A percentile compares a stretch with the other conserved stretches of the same genome.
These are phyloP conservation scores for Sialis lutaria DNA, from an alignment of 2,888 invertebrate species.

Conservation along the genomic window DNA sequence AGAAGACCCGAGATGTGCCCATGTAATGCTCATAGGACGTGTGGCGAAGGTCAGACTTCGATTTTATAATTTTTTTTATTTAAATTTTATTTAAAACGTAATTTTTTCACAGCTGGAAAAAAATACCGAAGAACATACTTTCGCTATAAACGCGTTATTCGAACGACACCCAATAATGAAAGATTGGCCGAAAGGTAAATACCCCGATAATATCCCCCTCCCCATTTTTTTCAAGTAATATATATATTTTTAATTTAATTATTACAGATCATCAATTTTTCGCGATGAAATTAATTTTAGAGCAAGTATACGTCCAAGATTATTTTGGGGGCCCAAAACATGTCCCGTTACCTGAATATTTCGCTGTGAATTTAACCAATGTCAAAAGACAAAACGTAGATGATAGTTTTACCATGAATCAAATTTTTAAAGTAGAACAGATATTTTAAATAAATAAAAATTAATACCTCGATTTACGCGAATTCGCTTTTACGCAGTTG, in stretches of 20 bases:
- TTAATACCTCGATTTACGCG: too few species aligned
- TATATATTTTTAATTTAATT: slow-evolving; percentile 4
- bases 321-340: slow-evolving; percentile 66
- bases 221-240: slow-evolving; percentile 2
- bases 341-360: slow-evolving; percentile 44
- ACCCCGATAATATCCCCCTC: not conserved
- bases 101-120: slow-evolving; percentile 30
- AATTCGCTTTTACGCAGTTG: too few species aligned
- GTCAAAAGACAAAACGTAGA: not conserved
- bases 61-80: not conserved
- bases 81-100: too few species aligned
- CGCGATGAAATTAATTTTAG: slow-evolving; percentile 57
- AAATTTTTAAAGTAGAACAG: too few species aligned
- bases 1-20: slow-evolving; percentile 61
- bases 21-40: slow-evolving; percentile 49
- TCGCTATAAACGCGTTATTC: slow-evolving; percentile 45
- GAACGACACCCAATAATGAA: slow-evolving; percentile 53
- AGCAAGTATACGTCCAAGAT: slow-evolving; percentile 57
- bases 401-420: not conserved
- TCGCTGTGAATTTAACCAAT: slow-evolving; percentile 25
- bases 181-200: slow-evolving; percentile 41
- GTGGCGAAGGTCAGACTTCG: slow-evolving; percentile 35
- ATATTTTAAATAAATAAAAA: too few species aligned
- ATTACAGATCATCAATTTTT: slow-evolving; percentile 62
- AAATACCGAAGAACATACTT: slow-evolving; percentile 32